Evolutionary conservation across 2,113 vertebrate species (phyloP).

Genomic region (Mola mola): DNA sequence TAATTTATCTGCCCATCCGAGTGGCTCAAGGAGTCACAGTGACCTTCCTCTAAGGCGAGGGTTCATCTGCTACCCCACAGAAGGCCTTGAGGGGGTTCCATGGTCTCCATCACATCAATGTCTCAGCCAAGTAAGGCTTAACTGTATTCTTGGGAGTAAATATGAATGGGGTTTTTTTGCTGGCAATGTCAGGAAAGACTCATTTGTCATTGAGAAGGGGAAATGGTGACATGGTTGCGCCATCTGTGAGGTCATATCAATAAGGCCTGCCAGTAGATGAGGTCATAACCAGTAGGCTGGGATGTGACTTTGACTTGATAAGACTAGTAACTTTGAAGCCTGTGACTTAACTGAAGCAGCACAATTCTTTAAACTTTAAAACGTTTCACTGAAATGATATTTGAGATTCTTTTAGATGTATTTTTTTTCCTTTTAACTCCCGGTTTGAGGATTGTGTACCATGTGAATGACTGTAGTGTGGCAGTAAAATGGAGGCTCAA

Average conservation of each 20-base stretch:
- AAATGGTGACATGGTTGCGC: background rate
- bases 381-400: no score
- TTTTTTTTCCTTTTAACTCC: background rate
- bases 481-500: slow-evolving; percentile 27
- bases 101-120: slow-evolving; percentile 19
- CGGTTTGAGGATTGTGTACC: background rate
- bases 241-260: background rate
- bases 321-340: background rate
- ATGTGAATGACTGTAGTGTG: slow-evolving; percentile 2
- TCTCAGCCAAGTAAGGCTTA: slow-evolving; percentile 27
- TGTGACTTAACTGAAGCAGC: background rate
- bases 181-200: slow-evolving; percentile 13
- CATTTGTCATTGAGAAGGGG: slow-evolving; percentile 9
- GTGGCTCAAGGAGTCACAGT: slow-evolving; percentile 24
- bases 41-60: slow-evolving; percentile 29
- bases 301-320: no score
- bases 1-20: slow-evolving; percentile 42
- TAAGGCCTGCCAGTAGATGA: no score
- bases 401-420: background rate
- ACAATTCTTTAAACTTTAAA: no score
- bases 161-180: slow-evolving; percentile 15
- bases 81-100: slow-evolving; percentile 31
- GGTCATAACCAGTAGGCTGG: no score
- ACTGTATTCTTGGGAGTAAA: slow-evolving; percentile 12
- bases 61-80: slow-evolving; percentile 27